phyloP scores from a whole-genome alignment of 1,140 invertebrate genomes.

The Eciton burchellii region DNA sequence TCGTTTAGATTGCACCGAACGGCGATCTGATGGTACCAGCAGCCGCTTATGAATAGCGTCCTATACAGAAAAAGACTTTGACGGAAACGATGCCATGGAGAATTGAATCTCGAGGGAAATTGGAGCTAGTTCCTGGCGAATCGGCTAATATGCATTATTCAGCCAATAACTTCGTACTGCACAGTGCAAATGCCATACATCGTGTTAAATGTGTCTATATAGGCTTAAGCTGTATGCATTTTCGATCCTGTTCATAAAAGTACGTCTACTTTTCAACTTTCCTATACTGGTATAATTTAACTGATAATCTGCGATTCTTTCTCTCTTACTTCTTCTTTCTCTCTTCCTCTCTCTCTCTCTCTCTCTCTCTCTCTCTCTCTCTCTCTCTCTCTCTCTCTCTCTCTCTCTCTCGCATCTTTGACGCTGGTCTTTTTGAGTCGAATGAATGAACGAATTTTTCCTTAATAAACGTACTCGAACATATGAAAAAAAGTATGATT shows the following conservation, averaged over 20 bases:
- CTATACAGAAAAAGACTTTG: constrained; percentile 17
- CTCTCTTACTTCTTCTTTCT: too few relatives aligned
- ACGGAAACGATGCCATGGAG: constrained; percentile 24
- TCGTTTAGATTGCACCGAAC: not conserved
- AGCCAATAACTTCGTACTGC: constrained; percentile 56
- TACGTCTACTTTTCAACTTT: not conserved
- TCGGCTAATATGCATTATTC: constrained; percentile 64
- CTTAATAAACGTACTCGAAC: too few relatives aligned
- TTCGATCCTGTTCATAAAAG: not conserved
- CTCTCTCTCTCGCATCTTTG: not conserved
- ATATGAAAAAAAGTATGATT: too few relatives aligned
- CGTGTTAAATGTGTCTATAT: constrained; percentile 26
- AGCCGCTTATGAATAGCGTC: constrained; percentile 38
- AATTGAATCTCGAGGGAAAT: constrained; percentile 60
- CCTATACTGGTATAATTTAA: not conserved
- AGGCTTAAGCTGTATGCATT: constrained; percentile 9
- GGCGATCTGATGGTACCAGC: constrained; percentile 2
- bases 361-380: too few relatives aligned
- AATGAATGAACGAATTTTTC: too few relatives aligned
- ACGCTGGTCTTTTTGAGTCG: too few relatives aligned
- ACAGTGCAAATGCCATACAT: constrained; percentile 30
- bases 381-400: too few relatives aligned
- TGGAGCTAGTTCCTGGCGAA: constrained; percentile 54
- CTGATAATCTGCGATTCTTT: too few relatives aligned
- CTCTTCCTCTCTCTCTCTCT: too few relatives aligned